Evolutionary conservation across 2,797 vertebrate species (phyloP), one percentile per base, ranked within the genome.

Genomic region (Oreochromis mossambicus): DNA sequence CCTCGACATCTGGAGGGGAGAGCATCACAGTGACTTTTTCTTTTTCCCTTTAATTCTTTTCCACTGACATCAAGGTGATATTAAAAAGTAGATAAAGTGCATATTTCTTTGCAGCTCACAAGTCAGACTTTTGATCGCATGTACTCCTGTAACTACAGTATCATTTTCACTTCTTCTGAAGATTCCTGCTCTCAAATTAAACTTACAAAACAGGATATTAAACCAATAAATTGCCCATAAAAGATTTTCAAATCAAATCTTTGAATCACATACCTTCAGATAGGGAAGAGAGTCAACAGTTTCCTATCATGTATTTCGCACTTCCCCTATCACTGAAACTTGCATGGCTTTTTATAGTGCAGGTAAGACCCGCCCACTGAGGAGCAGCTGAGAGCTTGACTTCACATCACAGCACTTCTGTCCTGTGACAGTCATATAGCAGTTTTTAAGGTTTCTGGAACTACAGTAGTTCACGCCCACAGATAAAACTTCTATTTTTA

Each of bases 1-100:
- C 84, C 83, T 94, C 92, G 92, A 90, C 97, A 97, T 97, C 95
- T 97, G 89, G 86, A 86, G 13, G 46, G 77, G 6, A 79, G 3
- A 41, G 21, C 2, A 24, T 61, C 41, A 38, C 26, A 2, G 10
- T 58, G 1, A n/a, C 48, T 34, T 77, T 50, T 50, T 51, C 13
- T 19, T 29, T 26, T 29, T 8, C 12, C 21, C 52, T 63, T 63
- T 13, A 63, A 63, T 8, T 21, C 4, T 38, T 21, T 66, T 48
- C 24, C 29, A 19, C 21, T 73, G 68, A 43, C 19, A 43, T 3
- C 48, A 24, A 8, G 24, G 41, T 48, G 41, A 73, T 3, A 73
- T 73, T 73, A 48, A 73, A 48, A 73, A 73, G 41, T 3, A 46
- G 21, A 70, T 15, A 24, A 41, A 9, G 21, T 70, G 21, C 38